phyloP scores from a whole-genome alignment of 2,888 invertebrate genomes.

The Agrotis ipsilon region DNA sequence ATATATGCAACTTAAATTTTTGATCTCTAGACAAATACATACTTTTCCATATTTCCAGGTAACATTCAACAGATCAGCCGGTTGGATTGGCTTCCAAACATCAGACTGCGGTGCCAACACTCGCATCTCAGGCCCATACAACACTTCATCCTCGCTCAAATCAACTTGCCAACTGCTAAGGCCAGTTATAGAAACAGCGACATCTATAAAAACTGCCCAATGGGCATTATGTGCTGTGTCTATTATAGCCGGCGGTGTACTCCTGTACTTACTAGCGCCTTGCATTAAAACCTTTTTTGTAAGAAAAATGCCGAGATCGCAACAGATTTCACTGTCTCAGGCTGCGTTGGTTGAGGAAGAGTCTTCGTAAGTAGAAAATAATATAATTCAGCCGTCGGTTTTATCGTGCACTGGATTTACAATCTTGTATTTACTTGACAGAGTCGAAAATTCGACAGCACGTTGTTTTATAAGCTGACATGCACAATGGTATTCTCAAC shows the following conservation, averaged over 20 bases:
- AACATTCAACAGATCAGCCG: slow-evolving; percentile 86
- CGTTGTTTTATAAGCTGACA: too few relatives aligned
- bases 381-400: background rate
- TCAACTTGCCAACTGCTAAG: slow-evolving; percentile 72
- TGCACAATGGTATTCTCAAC: too few relatives aligned
- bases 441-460: background rate
- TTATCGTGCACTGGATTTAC: background rate
- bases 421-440: background rate
- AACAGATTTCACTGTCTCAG: slow-evolving; percentile 83
- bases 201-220: slow-evolving; percentile 83
- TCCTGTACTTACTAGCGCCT: slow-evolving; percentile 82
- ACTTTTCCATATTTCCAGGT: slow-evolving; percentile 75
- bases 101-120: slow-evolving; percentile 85
- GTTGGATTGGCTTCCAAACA: slow-evolving; percentile 85
- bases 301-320: slow-evolving; percentile 72
- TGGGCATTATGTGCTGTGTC: slow-evolving; percentile 83
- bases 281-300: slow-evolving; percentile 78
- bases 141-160: slow-evolving; percentile 73
- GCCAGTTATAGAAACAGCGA: slow-evolving; percentile 72
- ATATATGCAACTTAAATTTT: background rate
- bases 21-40: background rate
- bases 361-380: slow-evolving; percentile 56
- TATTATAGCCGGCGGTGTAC: slow-evolving; percentile 78
- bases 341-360: slow-evolving; percentile 82
- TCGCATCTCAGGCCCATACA: slow-evolving; percentile 83